phyloP scores from a whole-genome alignment of 2,797 vertebrate genomes.

The Mus caroli region DNA sequence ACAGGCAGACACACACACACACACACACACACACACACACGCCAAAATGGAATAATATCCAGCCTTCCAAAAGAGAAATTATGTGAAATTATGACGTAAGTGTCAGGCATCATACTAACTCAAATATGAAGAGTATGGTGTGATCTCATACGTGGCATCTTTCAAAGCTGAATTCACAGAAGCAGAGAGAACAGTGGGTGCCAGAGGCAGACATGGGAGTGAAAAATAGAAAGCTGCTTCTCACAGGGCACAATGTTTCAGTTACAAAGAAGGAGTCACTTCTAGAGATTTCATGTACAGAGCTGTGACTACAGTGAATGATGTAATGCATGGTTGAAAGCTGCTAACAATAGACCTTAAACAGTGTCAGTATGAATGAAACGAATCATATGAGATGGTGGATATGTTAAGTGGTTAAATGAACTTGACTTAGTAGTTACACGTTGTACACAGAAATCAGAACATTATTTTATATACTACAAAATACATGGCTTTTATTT shows the following conservation, averaged over 20 bases:
- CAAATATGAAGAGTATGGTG: background rate
- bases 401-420: background rate
- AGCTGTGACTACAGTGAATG: background rate
- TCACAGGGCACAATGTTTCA: background rate
- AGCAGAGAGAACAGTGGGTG: background rate
- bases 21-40: background rate
- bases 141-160: background rate
- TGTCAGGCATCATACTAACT: background rate
- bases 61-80: background rate
- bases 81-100: background rate
- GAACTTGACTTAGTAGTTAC: background rate
- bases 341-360: background rate
- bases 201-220: background rate
- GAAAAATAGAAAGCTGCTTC: background rate
- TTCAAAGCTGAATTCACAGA: background rate
- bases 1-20: background rate
- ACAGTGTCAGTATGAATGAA: background rate
- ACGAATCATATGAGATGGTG: no score
- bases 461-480: background rate
- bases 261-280: background rate
- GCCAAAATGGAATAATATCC: background rate
- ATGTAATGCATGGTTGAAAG: background rate
- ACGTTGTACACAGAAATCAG: background rate
- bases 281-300: background rate
- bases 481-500: background rate